These are phyloP conservation scores for Pelvicachromis taeniatus DNA, from an alignment of 2,113 vertebrate species.

Conservation along the genomic window DNA sequence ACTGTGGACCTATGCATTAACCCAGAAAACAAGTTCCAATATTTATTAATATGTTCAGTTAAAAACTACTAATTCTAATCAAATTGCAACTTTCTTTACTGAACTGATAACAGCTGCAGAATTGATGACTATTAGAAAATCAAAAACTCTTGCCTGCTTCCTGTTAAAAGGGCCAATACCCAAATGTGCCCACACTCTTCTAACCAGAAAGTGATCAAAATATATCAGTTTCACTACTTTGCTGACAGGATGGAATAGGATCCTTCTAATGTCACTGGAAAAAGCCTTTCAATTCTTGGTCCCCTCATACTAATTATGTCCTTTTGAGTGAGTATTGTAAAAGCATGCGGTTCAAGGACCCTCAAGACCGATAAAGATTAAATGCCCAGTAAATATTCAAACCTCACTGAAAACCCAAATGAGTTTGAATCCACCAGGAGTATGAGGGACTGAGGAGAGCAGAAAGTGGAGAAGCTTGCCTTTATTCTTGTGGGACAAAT, in stretches of 20 bases:
- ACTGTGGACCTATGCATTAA: fast-evolving
- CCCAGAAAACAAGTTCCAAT: not conserved
- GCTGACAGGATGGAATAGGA: not conserved
- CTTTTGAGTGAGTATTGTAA: not conserved
- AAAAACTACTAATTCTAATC: not conserved
- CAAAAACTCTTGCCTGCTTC: not conserved
- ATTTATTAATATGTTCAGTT: not conserved
- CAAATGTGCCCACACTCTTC: not conserved
- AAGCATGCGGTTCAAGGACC: not conserved
- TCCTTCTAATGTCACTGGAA: not conserved
- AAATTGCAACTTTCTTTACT: not conserved
- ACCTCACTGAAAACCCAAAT: not conserved
- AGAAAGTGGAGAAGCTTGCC: not conserved
- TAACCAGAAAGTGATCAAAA: not conserved
- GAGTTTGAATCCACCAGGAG: not conserved
- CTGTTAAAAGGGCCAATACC: not conserved
- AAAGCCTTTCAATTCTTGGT: not conserved
- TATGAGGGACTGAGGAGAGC: not conserved
- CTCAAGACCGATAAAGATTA: not conserved
- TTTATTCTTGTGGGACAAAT: not conserved
- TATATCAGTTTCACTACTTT: not conserved
- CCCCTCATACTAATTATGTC: not conserved
- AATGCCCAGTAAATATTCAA: not conserved
- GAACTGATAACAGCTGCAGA: not conserved
- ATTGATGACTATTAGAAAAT: not conserved